Evolutionary conservation across 2,888 invertebrate genomes (phyloP).

Genomic region (Drosophila villosipedis): DNA sequence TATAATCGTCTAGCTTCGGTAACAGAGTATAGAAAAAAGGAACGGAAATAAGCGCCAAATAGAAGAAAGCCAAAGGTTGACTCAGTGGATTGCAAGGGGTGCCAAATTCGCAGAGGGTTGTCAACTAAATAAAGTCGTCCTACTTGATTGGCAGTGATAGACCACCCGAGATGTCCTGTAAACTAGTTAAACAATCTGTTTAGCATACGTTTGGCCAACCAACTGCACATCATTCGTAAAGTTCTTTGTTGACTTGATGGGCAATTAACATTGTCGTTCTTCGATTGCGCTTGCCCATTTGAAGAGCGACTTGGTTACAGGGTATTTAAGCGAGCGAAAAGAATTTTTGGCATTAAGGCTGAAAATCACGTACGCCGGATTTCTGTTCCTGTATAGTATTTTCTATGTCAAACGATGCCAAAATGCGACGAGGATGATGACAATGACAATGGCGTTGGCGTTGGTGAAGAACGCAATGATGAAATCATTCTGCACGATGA

Average conservation of each 20-base stretch:
- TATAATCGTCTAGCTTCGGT: neutral
- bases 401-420: conserved; percentile 60
- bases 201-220: neutral
- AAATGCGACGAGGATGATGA: conserved; percentile 49
- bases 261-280: fast-evolving
- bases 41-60: conserved; percentile 51
- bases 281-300: neutral
- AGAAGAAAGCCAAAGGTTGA: conserved; percentile 60
- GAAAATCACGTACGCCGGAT: conserved; percentile 83
- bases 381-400: conserved; percentile 68
- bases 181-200: neutral
- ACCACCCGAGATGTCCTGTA: conserved; percentile 3
- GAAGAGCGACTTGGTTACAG: neutral
- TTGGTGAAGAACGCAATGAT: conserved; percentile 36
- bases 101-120: conserved; percentile 76
- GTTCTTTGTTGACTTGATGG: neutral
- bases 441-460: conserved; percentile 58
- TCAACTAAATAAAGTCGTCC: conserved; percentile 51
- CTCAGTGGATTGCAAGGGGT: conserved; percentile 58
- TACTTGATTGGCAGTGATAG: neutral
- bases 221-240: neutral
- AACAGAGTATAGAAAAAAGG: neutral
- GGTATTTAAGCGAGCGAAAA: conserved; percentile 13
- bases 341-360: conserved; percentile 70
- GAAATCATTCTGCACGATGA: conserved; percentile 40